These are phyloP conservation scores for Ylistrum balloti DNA, from an alignment of 1,140 invertebrate genomes.

Conservation along the genomic window DNA sequence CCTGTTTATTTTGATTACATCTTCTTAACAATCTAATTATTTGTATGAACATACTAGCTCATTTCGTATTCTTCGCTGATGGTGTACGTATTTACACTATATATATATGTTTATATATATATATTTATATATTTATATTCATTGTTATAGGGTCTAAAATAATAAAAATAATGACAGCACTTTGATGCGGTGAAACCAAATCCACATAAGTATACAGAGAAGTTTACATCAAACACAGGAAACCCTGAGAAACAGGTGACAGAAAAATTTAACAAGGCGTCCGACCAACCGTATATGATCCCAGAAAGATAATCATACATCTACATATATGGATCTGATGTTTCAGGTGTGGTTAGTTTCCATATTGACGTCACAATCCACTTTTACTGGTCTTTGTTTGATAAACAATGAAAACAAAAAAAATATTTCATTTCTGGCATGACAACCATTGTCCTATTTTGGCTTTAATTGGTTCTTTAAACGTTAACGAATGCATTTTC, in stretches of 20 bases:
- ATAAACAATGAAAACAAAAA: background rate
- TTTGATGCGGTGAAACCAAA: background rate
- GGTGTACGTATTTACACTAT: slow-evolving; percentile 8
- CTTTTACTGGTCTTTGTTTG: background rate
- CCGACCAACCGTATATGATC: background rate
- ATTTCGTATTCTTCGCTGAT: background rate
- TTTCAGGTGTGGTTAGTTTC: background rate
- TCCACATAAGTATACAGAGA: background rate
- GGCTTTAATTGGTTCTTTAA: too few species aligned
- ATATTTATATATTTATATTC: background rate
- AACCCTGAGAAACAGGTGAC: slow-evolving; percentile 15
- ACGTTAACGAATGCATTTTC: too few species aligned
- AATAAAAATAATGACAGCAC: background rate
- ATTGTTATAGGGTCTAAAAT: background rate
- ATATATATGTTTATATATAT: background rate
- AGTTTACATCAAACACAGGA: background rate
- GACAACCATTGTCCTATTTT: too few species aligned
- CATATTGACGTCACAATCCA: background rate
- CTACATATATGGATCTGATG: background rate
- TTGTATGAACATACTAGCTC: slow-evolving; percentile 1
- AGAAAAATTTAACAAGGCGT: background rate
- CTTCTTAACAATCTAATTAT: slow-evolving; percentile 5
- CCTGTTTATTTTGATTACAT: slow-evolving; percentile 29
- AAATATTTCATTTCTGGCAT: background rate
- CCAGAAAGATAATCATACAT: background rate